phyloP scores from a whole-genome alignment of 2,888 invertebrate species.

The Frankliniella fusca region DNA sequence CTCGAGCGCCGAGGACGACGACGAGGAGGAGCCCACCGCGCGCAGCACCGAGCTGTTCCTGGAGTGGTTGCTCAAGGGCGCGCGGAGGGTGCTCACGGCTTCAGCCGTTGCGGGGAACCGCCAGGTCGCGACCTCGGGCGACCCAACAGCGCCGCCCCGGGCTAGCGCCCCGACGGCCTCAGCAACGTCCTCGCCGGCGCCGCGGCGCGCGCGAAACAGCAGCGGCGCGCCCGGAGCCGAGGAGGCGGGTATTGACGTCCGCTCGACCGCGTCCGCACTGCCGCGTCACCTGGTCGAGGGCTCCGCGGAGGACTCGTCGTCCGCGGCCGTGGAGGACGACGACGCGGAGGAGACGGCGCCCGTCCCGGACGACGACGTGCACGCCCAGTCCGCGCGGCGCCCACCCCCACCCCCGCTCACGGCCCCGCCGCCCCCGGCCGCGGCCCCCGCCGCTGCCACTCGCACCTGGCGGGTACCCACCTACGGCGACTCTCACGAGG shows the following conservation, averaged over 20 bases:
- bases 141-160: no score
- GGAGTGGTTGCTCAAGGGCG: no score
- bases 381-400: not conserved
- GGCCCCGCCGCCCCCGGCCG: not conserved
- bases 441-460: not conserved
- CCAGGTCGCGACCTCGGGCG: no score
- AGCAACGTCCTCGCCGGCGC: no score
- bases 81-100: no score
- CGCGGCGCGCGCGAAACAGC: not conserved
- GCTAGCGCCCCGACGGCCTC: no score
- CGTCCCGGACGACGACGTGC: not conserved
- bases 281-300: not conserved
- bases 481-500: conserved; percentile 13
- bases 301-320: not conserved
- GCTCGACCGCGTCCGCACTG: not conserved
- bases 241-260: not conserved
- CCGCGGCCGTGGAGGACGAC: not conserved
- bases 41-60: not conserved
- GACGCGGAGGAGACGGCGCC: not conserved
- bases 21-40: not conserved
- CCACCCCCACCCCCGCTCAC: not conserved
- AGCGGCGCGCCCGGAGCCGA: not conserved
- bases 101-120: no score
- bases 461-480: no score
- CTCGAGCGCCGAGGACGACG: not conserved